Evolutionary conservation across 2,888 invertebrate genomes (phyloP), one percentile per base, ranked within the genome.

Genomic region (Eledona agricola): DNA sequence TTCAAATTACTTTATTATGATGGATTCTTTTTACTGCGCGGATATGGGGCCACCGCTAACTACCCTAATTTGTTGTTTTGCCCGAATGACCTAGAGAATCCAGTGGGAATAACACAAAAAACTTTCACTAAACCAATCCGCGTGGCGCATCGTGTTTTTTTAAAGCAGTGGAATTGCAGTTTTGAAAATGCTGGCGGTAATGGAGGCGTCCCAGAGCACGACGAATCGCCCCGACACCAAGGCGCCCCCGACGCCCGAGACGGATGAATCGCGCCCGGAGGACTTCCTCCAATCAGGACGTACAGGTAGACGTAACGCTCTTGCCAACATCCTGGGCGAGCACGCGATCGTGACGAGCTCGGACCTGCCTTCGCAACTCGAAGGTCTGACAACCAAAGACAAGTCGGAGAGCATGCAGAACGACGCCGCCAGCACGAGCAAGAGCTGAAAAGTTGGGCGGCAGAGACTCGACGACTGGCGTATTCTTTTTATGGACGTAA

Each of bases 211-310:
- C 54, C 72, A 71, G 58, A 60, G 59, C 54, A 23, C 23, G 2
- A 20, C 58, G 22, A 35, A 7, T 51, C 45, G 26, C n/a, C 43
- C 52, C n/a, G 58, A 57, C 7, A 54, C 52, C 10, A 60, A 57
- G 26, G 53, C 50, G 7, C 65, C 60, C 42, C 56, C 60, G 12
- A 60, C 57, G 57, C 65, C 61, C 29, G 62, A 63, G 35, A 50
- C 57, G 4, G 40, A 62, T 26, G 59, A 60, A 13, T 4, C 35
- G 1, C 20, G 23, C 1, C 22, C 17, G 20, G 66, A 76, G 51
- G 90, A 93, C 73, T 94, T 94, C 76, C 81, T 90, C 54, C 87
- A 88, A 65, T 89, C 91, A 1, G 93, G 93, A 2, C 82, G 94
- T 58, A 92, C 93, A 17, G 94, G 94, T 9, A 81, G 94, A 43